Evolutionary conservation across 1,140 invertebrate genomes (phyloP).

Genomic region (Goniozus legneri): DNA sequence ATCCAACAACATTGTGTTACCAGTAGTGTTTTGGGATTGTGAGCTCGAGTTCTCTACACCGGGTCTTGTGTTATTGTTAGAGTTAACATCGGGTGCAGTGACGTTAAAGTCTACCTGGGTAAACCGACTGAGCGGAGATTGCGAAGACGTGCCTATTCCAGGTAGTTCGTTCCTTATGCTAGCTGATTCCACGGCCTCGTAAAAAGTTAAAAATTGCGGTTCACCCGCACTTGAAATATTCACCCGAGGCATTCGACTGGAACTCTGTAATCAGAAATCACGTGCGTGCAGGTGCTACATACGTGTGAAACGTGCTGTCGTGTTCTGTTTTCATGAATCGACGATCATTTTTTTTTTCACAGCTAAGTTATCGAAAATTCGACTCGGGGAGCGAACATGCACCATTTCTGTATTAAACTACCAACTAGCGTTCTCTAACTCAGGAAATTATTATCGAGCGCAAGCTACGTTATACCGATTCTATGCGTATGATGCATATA

Average conservation of each 20-base stretch:
- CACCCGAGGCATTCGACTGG: conserved; percentile 27
- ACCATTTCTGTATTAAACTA: conserved; percentile 30
- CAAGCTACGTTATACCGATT: too few species aligned
- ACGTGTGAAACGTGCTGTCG: too few species aligned
- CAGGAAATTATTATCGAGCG: too few species aligned
- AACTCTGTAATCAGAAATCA: conserved; percentile 49
- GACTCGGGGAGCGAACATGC: conserved; percentile 14
- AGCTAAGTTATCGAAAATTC: neutral
- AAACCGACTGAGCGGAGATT: conserved; percentile 5
- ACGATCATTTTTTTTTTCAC: too few species aligned
- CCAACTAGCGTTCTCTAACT: too few species aligned
- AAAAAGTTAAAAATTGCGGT: conserved; percentile 44
- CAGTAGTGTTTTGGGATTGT: conserved; percentile 23
- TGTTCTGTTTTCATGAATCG: too few species aligned
- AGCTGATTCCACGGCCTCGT: conserved; percentile 47
- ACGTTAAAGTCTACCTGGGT: conserved; percentile 40
- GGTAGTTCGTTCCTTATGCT: conserved; percentile 44
- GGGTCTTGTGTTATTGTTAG: conserved; percentile 34
- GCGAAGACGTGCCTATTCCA: conserved; percentile 13
- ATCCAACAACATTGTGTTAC: conserved; percentile 19
- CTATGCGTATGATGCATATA: too few species aligned
- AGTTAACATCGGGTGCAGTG: conserved; percentile 18
- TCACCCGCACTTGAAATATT: conserved; percentile 43
- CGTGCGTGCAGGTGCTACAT: conserved; percentile 46
- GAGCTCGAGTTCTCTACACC: conserved; percentile 24